A percentile compares a stretch with the other conserved stretches of the same genome.
Evolutionary conservation across 2,113 vertebrate genomes (phyloP).

Genomic region (human (Homo sapiens)): GRCh38 chr1:240918001-240918500

Average conservation of each 20-base stretch:
- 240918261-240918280: background rate
- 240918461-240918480: background rate
- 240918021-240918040: background rate
- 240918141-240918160: background rate
- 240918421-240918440: background rate
- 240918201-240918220: background rate
- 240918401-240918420: background rate
- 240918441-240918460: background rate
- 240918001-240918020: background rate
- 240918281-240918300: background rate
- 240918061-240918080: background rate
- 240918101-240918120: background rate
- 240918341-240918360: background rate
- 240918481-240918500: background rate
- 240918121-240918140: background rate
- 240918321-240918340: background rate
- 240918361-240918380: background rate
- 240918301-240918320: background rate
- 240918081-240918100: background rate
- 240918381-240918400: background rate
- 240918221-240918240: background rate
- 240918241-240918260: background rate
- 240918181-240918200: background rate
- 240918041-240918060: background rate
- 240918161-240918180: background rate